phyloP scores from a whole-genome alignment of 2,888 invertebrate species.

The Erebia palarica region DNA sequence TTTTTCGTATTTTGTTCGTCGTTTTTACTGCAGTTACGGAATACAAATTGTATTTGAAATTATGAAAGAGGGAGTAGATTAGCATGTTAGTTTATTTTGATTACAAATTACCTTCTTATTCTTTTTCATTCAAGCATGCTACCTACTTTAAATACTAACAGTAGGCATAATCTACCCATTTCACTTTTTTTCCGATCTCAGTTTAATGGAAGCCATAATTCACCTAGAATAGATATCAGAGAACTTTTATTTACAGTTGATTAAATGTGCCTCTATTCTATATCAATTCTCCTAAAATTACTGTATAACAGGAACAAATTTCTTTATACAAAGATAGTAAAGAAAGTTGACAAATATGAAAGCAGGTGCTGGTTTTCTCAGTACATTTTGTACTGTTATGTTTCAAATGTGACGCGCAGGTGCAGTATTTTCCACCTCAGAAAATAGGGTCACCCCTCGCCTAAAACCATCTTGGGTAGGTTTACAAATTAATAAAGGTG shows the following conservation, averaged over 20 bases:
- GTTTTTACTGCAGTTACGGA: slow-evolving; percentile 17
- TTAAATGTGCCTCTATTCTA: neutral
- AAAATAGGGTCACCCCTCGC: slow-evolving; percentile 30
- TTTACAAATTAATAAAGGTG: slow-evolving; percentile 26
- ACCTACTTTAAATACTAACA: neutral
- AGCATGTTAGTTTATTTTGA: neutral
- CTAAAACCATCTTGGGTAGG: slow-evolving; percentile 26
- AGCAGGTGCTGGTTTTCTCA: slow-evolving; percentile 26
- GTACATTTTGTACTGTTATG: slow-evolving; percentile 24
- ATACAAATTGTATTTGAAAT: slow-evolving; percentile 17
- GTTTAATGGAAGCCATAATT: too few relatives aligned
- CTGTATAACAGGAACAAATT: neutral
- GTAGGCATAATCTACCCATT: too few relatives aligned
- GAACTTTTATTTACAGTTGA: too few relatives aligned
- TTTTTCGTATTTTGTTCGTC: slow-evolving; percentile 21
- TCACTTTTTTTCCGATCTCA: too few relatives aligned
- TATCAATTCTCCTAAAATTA: neutral
- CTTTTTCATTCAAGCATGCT: neutral
- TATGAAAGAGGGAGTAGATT: neutral
- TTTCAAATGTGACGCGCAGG: slow-evolving; percentile 33
- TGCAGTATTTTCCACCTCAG: slow-evolving; percentile 30
- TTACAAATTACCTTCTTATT: neutral
- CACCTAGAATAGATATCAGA: too few relatives aligned
- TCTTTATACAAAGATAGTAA: slow-evolving; percentile 16
- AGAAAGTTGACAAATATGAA: slow-evolving; percentile 27